Conservation (phyloP, 2,888 invertebrate species). For the Nemotelus nigrinus region DNA sequence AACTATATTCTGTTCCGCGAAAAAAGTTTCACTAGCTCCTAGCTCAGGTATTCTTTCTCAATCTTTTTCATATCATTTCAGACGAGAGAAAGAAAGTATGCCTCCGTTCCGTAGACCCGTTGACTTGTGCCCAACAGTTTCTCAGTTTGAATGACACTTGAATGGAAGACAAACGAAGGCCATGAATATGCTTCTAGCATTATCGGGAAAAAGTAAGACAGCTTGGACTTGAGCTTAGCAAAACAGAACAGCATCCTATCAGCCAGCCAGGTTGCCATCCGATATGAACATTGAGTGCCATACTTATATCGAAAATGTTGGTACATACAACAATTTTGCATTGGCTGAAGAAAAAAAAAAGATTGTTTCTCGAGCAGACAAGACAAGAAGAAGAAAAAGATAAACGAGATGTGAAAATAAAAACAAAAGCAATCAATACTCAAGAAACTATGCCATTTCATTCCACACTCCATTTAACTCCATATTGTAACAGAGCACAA, state of each 20-base stretch:
- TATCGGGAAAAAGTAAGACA: conserved; percentile 44
- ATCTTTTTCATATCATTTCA: too few relatives aligned
- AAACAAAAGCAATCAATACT: not conserved
- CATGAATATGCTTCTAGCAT: conserved; percentile 42
- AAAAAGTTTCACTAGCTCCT: too few relatives aligned
- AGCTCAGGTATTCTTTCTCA: too few relatives aligned
- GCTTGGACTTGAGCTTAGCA: conserved; percentile 13
- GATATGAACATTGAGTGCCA: conserved; percentile 21
- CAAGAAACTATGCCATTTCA: conserved; percentile 36
- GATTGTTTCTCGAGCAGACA: conserved; percentile 1
- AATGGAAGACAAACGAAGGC: conserved; percentile 39
- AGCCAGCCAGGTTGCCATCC: conserved; percentile 14
- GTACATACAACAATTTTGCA: not conserved
- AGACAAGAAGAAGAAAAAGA: not conserved
- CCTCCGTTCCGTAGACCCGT: conserved; percentile 16
- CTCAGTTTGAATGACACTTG: conserved; percentile 37
- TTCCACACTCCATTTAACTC: not conserved
- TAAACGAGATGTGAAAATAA: not conserved
- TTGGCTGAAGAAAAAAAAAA: conserved; percentile 12
- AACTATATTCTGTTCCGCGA: too few relatives aligned
- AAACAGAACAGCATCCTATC: not conserved
- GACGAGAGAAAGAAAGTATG: conserved; percentile 28
- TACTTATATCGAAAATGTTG: conserved; percentile 3
- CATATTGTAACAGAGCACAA: not conserved
- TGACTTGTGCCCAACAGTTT: conserved; percentile 34